Percentiles rank a stretch among this genome's conserved stretches.
Evolutionary conservation across 2,888 invertebrate species (phyloP).

Genomic region (Drosophila borealis): DNA sequence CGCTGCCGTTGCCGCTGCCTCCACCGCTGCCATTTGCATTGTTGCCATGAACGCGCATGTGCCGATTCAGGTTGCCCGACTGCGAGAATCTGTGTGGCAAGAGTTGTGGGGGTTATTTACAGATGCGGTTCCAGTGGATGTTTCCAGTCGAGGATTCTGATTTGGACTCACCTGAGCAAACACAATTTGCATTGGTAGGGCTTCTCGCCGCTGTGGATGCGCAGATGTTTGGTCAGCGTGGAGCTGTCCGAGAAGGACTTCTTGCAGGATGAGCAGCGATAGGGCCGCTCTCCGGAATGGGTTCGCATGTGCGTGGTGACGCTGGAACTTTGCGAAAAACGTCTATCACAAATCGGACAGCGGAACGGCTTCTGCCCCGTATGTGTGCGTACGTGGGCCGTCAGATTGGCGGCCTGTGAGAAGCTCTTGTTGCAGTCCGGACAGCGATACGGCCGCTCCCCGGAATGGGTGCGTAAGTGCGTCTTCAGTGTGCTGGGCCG

Average conservation of each 20-base stretch:
- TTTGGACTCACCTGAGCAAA: conserved; percentile 89
- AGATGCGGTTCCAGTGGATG: conserved; percentile 1
- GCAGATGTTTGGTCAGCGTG: conserved; percentile 97
- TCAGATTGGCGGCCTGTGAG: conserved; percentile 99
- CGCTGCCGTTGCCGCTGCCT: conserved; percentile 26
- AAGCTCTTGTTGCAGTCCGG: conserved; percentile 98
- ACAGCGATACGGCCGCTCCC: conserved; percentile 92
- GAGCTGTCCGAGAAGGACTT: conserved; percentile 99
- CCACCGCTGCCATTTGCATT: conserved; percentile 82
- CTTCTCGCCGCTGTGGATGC: conserved; percentile 92
- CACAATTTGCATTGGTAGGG: conserved; percentile 99
- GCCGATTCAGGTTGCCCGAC: conserved; percentile 98
- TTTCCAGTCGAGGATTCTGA: neutral
- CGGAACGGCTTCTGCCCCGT: conserved; percentile 99
- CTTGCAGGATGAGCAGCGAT: conserved; percentile 97
- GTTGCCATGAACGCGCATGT: conserved; percentile 98
- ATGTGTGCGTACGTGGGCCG: conserved; percentile 95
- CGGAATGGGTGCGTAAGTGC: conserved; percentile 97
- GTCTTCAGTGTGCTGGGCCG: conserved; percentile 98
- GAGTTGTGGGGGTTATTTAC: conserved; percentile 25
- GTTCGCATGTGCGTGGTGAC: conserved; percentile 99
- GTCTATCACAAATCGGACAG: conserved; percentile 98
- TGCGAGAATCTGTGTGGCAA: conserved; percentile 92
- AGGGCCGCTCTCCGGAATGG: conserved; percentile 99
- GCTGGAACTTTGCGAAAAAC: conserved; percentile 97